phyloP scores from a whole-genome alignment of 2,888 invertebrate genomes.

The Zonitis immaculata region DNA sequence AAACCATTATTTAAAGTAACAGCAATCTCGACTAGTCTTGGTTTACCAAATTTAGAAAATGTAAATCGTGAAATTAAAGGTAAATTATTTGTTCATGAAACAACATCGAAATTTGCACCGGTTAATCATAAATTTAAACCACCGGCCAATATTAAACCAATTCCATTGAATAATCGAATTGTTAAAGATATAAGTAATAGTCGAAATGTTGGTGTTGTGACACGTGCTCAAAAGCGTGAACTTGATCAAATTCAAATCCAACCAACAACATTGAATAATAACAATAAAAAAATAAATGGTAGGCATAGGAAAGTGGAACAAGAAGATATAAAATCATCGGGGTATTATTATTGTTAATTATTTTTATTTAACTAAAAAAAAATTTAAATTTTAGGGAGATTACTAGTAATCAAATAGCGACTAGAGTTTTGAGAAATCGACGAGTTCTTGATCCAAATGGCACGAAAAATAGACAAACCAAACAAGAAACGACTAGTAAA shows the following conservation, averaged over 20 bases:
- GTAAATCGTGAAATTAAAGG: constrained; percentile 36
- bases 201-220: background rate
- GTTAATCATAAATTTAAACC: constrained; percentile 52
- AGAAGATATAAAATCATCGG: too few species aligned
- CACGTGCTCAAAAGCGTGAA: background rate
- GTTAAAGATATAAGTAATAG: background rate
- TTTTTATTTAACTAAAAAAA: too few species aligned
- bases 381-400: too few species aligned
- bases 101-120: constrained; percentile 50
- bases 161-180: constrained; percentile 22
- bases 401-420: too few species aligned
- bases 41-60: constrained; percentile 28
- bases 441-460: too few species aligned
- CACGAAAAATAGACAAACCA: too few species aligned
- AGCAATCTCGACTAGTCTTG: constrained; percentile 23
- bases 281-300: too few species aligned
- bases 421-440: too few species aligned
- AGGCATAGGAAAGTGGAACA: too few species aligned
- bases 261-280: background rate
- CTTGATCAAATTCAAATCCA: too few species aligned
- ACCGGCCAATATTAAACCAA: constrained; percentile 44
- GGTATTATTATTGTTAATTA: too few species aligned
- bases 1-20: constrained; percentile 41
- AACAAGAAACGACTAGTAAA: too few species aligned
- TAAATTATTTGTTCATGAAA: constrained; percentile 22